Evolutionary conservation across 2,888 invertebrate species (phyloP).

Genomic region (Sialis lutaria): DNA sequence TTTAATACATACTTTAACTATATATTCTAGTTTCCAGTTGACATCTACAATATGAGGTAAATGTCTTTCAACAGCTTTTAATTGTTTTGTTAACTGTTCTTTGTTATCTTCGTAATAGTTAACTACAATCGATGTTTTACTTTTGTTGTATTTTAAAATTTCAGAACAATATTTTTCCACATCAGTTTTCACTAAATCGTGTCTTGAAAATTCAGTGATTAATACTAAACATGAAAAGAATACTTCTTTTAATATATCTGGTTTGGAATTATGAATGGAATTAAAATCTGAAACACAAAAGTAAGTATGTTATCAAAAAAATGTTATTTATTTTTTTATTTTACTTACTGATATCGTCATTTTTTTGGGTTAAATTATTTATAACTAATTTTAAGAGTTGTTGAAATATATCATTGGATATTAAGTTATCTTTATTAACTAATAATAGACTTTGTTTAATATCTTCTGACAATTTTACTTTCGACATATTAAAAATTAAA

Average conservation of each 20-base stretch:
- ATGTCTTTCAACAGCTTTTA: constrained; percentile 21
- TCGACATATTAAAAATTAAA: too few species aligned
- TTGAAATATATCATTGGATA: not conserved
- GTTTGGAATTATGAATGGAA: constrained; percentile 18
- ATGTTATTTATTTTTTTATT: not conserved
- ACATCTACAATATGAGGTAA: constrained; percentile 37
- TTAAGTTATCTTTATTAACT: not conserved
- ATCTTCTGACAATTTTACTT: not conserved
- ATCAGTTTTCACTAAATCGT: constrained; percentile 15
- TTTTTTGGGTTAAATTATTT: not conserved
- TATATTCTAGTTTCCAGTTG: constrained; percentile 40
- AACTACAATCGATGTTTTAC: constrained; percentile 14
- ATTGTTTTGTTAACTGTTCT: constrained; percentile 15
- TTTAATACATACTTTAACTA: constrained; percentile 19
- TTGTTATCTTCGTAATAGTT: constrained; percentile 18
- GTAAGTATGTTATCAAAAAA: not conserved
- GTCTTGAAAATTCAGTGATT: constrained; percentile 18
- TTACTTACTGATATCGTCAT: not conserved
- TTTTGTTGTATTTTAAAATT: constrained; percentile 16
- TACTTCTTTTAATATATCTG: constrained; percentile 20
- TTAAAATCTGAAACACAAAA: constrained; percentile 16
- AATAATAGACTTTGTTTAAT: not conserved
- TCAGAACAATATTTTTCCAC: constrained; percentile 14
- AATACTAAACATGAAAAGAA: constrained; percentile 19
- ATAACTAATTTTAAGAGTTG: not conserved